Percentiles rank a stretch among this genome's conserved stretches.
Conservation (phyloP, 2,113 vertebrate species). For the Etheostoma cragini region DNA sequence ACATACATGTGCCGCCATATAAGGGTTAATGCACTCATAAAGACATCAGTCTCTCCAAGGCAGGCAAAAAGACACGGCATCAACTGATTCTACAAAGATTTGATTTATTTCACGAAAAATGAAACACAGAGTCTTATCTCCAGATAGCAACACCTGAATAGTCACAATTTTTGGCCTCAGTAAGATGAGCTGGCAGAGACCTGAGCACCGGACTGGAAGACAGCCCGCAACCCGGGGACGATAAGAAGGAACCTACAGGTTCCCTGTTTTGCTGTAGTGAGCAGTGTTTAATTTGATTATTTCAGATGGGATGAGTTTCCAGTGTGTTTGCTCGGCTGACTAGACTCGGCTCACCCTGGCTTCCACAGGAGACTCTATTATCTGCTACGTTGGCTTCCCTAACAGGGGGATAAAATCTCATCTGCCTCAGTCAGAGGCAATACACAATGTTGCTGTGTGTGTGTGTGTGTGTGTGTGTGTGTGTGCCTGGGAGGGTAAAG, state of each 20-base stretch:
- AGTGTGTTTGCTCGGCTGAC: conserved; percentile 17
- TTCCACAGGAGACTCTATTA: conserved; percentile 57
- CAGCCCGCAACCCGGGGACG: background rate
- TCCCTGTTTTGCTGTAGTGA: background rate
- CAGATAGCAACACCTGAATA: background rate
- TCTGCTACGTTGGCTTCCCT: conserved; percentile 54
- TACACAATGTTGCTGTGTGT: background rate
- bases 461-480: background rate
- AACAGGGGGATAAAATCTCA: conserved; percentile 56
- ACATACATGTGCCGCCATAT: background rate
- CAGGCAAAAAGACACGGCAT: background rate
- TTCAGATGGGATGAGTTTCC: conserved; percentile 29
- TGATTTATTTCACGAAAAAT: conserved; percentile 19
- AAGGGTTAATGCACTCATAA: background rate
- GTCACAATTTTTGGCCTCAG: conserved; percentile 7
- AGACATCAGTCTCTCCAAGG: background rate
- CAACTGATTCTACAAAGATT: background rate
- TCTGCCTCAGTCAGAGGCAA: conserved; percentile 34
- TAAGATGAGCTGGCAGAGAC: conserved; percentile 18
- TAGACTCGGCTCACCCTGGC: background rate
- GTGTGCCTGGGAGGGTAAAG: background rate
- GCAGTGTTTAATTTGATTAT: conserved; percentile 41
- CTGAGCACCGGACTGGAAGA: conserved; percentile 6
- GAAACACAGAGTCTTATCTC: conserved; percentile 20
- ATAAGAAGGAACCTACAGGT: conserved; percentile 2